A percentile compares a stretch with the other conserved stretches of the same genome.
Conservation (phyloP, 53 echinoderm and acorn worm genomes). For the Temnopleurus reevesii region DNA sequence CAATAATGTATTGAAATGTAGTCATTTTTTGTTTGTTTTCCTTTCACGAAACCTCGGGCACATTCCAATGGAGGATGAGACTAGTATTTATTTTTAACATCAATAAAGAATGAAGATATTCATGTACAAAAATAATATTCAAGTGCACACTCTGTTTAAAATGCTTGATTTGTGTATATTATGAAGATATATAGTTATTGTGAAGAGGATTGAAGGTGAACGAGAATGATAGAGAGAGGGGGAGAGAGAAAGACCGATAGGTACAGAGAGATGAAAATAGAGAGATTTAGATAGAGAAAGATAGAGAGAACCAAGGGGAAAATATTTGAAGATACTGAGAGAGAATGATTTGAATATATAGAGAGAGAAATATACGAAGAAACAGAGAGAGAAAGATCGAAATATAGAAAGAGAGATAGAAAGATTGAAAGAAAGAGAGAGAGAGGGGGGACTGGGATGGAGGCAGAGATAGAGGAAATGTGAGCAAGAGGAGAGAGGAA, state of each 20-base stretch:
- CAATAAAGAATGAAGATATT: constrained; percentile 35
- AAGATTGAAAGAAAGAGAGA: background rate
- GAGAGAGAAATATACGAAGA: too few relatives aligned
- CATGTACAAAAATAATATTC: constrained; percentile 16
- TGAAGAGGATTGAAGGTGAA: background rate
- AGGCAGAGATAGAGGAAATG: background rate
- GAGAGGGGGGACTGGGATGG: background rate
- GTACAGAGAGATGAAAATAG: background rate
- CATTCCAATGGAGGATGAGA: constrained; percentile 39
- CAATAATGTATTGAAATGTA: constrained; percentile 6
- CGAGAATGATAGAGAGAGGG: background rate
- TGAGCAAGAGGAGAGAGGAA: background rate
- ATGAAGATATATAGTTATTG: too few relatives aligned
- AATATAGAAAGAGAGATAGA: background rate
- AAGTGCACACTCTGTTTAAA: background rate
- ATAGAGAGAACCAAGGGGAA: too few relatives aligned
- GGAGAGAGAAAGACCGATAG: background rate
- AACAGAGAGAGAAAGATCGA: background rate
- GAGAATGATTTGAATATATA: background rate
- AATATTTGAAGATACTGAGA: too few relatives aligned
- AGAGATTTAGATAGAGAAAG: background rate
- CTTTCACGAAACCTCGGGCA: constrained; percentile 13
- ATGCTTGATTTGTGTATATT: background rate
- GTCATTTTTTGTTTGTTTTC: background rate
- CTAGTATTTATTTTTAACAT: constrained; percentile 39